Evolutionary conservation across 2,113 vertebrate genomes (phyloP).

Genomic region (Ameiurus melas): DNA sequence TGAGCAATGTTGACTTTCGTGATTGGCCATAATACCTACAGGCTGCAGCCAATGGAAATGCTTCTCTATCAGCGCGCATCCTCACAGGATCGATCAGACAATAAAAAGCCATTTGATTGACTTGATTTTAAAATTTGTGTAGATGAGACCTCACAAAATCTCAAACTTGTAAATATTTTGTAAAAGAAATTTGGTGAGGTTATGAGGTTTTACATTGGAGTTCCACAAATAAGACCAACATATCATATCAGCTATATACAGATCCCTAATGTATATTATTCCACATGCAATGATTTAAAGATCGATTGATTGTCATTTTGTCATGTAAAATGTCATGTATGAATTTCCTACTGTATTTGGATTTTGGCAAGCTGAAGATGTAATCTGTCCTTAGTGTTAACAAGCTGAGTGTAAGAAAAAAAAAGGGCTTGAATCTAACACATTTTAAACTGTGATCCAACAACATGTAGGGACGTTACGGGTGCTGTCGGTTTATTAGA

Average conservation of each 20-base stretch:
- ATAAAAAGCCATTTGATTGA: too few species aligned
- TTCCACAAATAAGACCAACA: neutral
- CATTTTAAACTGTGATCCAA: neutral
- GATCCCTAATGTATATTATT: neutral
- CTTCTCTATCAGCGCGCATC: too few species aligned
- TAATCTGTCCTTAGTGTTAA: neutral
- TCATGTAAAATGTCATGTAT: neutral
- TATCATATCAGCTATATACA: neutral
- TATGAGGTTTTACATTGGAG: neutral
- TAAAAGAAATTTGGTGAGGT: neutral
- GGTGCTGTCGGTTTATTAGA: conserved; percentile 95
- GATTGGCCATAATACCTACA: too few species aligned
- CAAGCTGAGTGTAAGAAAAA: neutral
- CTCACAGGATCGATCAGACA: too few species aligned
- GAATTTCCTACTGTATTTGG: neutral
- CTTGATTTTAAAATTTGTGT: neutral
- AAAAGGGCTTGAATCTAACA: neutral
- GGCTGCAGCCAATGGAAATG: too few species aligned
- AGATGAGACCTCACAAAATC: neutral
- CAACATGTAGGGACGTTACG: conserved; percentile 85
- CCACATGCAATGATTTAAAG: neutral
- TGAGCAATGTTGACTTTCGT: too few species aligned
- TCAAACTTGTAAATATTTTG: neutral
- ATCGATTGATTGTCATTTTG: neutral
- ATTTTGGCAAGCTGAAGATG: neutral